Base-by-base conservation (phyloP, 35 echinoderm and acorn worm genomes). In the Acanthaster planci region DNA sequence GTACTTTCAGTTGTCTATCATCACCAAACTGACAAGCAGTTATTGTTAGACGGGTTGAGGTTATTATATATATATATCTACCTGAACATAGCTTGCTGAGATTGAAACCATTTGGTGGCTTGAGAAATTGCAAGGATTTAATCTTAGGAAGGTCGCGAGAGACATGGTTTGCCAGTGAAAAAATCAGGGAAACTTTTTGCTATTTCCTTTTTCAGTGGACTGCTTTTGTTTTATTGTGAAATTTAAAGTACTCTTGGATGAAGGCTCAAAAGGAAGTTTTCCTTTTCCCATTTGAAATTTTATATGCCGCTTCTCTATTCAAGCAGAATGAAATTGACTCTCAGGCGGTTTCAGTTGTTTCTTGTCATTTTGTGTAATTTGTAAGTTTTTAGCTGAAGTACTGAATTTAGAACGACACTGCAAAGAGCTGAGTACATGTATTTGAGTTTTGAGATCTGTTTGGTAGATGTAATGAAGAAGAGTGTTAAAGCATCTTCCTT, bases 61-160 rank as follows among this genome's bases (percentile, higher is more conserved):
- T 72, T 72, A 72, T 72, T 72, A 72, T 72, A 27, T 72, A 72
- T 72, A 72, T 72, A 27, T 72, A 72, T 72, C 30, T 72, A 72
- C 30, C 64, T 72, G 34, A 26, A 14, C 34, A 31, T 72, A 26
- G 26, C 29, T 0, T 72, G 64, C 14, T 34, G 26, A 31, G 64
- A 72, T 72, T 72, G 64, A 72, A 72, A 72, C 64, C 26, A 26
- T 72, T 72, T 72, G 64, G 64, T 72, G 64, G 26, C 34, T 60
- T 72, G 26, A 8, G 12, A 12, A 47, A 12, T 47, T 47, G 42
- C 4, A 47, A 47, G 4, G 42, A 47, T 4, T 47, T 6, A 47
- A 47, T 47, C 4, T 47, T 4, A 47, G 42, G 42, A 47, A n/a
- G 42, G 42, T 12, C 42, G 30, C 30, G 64, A 29, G 56, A 14